Conservation (phyloP, 2,113 vertebrate species). For the Oreochromis spilurus region DNA sequence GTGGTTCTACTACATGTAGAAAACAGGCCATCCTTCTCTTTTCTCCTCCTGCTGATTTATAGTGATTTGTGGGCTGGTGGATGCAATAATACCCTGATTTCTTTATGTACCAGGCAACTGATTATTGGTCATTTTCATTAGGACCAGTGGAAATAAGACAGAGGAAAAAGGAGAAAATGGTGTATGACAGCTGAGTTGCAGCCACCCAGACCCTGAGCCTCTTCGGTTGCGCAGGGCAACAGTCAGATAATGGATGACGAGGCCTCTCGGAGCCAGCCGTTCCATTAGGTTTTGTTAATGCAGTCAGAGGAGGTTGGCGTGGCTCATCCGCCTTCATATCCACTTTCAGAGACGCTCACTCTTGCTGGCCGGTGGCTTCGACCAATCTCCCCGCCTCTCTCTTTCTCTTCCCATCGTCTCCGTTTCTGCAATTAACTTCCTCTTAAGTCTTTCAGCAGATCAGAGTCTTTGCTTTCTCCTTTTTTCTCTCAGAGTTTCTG, state of each 20-base stretch:
- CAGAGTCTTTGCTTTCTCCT: neutral
- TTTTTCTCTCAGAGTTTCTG: neutral
- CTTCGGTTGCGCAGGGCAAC: conserved; percentile 60
- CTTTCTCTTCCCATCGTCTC: neutral
- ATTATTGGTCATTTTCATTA: conserved; percentile 53
- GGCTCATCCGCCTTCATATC: conserved; percentile 70
- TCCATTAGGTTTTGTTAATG: conserved; percentile 79
- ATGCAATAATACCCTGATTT: conserved; percentile 25
- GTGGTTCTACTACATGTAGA: neutral
- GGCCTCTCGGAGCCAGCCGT: conserved; percentile 69
- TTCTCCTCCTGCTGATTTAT: conserved; percentile 5
- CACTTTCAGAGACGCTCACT: conserved; percentile 63
- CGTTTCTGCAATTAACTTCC: neutral
- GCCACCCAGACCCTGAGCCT: conserved; percentile 39
- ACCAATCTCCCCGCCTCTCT: neutral
- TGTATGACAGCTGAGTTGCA: conserved; percentile 51
- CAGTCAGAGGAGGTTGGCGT: conserved; percentile 64
- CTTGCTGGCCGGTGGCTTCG: conserved; percentile 27
- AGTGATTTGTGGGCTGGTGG: conserved; percentile 21
- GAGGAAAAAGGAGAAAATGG: conserved; percentile 29
- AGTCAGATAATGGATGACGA: conserved; percentile 74
- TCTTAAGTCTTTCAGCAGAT: neutral
- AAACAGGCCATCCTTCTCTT: neutral
- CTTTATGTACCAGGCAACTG: conserved; percentile 31
- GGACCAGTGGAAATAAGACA: conserved; percentile 36